Base-by-base conservation (phyloP, 2,797 vertebrate species). In the Platalea minor region DNA sequence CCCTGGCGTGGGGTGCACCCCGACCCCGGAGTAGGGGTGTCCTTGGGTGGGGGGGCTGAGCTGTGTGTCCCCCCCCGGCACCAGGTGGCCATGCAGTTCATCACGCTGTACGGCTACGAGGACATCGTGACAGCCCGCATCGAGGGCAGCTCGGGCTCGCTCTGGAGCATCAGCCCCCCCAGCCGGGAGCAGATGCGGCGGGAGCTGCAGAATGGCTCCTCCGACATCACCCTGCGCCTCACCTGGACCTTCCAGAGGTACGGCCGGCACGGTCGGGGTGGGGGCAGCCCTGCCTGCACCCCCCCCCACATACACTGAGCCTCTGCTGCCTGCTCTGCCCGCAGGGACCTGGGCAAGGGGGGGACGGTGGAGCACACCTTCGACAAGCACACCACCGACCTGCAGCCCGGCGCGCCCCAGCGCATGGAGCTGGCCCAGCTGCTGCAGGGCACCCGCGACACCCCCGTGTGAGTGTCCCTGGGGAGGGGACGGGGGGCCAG, bases 71-170 rank as follows among this genome's bases (percentile, higher is more conserved):
- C 7, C 3, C 9, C 51, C 10, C 4, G 51, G 7, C n/a, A 11
- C 31, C 96, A 99, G 99, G 75, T 98, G 68, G 99, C 99, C 95
- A 99, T 99, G 99, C 99, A 99, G 98, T 99, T 99, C 97, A 99
- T 99, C 97, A 99, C 98, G 3, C 97, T 99, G 45, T 99, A 99
- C 19, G 98, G 98, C 82, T 98, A 98, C 0, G 99, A 99, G 77
- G 99, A 99, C 97, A 98, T 99, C 0, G 99, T 99, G 73, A 99
- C 98, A 0, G 99, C 99, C 0, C 98, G 97, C 74, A 98, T 99
- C 0, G 99, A 99, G 96, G 99, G 99, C 78, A 99, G 98, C 91
- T 99, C 99, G 0, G 99, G 99, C 35, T 99, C 99, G 0, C 98
- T 99, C 7, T 99, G 99, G 99, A 98, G 99, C 87, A 99, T 99